These are phyloP conservation scores for Emys orbicularis DNA, from an alignment of 2,797 vertebrate genomes.

Conservation along the genomic window DNA sequence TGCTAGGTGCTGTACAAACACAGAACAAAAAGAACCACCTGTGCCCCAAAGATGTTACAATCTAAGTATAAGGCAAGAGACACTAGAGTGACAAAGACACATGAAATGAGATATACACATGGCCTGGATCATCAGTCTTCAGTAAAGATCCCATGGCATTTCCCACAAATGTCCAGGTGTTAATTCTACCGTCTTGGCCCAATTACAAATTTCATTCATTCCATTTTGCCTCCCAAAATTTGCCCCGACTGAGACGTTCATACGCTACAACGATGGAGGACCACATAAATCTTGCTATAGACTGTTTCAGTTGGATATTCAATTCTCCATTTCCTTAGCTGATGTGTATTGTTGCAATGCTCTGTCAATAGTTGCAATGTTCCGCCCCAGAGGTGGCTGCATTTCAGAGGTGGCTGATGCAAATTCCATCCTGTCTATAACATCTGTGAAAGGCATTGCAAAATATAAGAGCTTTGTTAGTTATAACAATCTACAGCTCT, in stretches of 20 bases:
- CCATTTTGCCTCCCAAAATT: neutral
- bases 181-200: neutral
- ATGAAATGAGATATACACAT: neutral
- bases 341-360: neutral
- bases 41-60: too few species aligned
- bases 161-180: neutral
- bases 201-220: neutral
- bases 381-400: neutral
- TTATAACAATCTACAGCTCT: neutral
- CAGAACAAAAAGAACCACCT: neutral
- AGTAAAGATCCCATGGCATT: neutral
- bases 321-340: neutral
- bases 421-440: neutral
- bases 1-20: neutral
- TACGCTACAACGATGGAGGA: neutral
- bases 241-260: neutral
- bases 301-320: neutral
- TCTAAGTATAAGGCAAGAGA: neutral
- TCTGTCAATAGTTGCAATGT: neutral
- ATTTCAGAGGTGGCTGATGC: neutral
- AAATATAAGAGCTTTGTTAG: neutral
- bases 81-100: neutral
- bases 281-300: neutral
- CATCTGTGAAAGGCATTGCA: neutral
- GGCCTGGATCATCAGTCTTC: neutral